Conservation (phyloP, 2,888 invertebrate genomes). For the Timema podura region DNA sequence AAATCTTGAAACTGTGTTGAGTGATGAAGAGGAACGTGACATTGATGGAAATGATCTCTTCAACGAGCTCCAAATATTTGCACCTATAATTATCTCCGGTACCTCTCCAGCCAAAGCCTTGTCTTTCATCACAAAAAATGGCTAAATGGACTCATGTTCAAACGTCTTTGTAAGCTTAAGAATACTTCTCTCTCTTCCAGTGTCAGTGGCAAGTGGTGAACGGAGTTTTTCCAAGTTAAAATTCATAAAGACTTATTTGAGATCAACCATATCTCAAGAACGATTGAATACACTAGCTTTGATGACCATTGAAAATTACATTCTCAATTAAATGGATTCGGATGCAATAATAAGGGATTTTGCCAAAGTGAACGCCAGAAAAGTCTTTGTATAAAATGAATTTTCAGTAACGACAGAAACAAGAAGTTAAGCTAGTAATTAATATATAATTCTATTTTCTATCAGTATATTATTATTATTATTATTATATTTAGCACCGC, state of each 20-base stretch:
- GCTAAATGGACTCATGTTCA: conserved; percentile 6
- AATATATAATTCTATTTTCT: too few species aligned
- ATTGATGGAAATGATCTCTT: conserved; percentile 18
- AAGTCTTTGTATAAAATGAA: background rate
- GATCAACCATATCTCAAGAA: conserved; percentile 3
- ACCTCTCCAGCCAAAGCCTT: conserved; percentile 6
- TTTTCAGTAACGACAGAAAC: too few species aligned
- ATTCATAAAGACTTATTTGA: conserved; percentile 11
- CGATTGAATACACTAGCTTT: background rate
- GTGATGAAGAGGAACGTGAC: conserved; percentile 20
- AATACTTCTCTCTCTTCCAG: conserved; percentile 13
- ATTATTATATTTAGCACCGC: too few species aligned
- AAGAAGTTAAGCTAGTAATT: too few species aligned
- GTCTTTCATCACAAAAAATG: conserved; percentile 21
- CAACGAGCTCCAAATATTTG: conserved; percentile 21
- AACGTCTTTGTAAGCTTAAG: conserved; percentile 16
- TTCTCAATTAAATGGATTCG: background rate
- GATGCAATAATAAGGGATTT: background rate
- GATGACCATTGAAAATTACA: background rate
- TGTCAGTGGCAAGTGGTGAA: conserved; percentile 18
- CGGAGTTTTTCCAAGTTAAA: conserved; percentile 12
- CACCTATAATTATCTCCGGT: conserved; percentile 15
- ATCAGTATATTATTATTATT: too few species aligned
- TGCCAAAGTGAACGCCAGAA: background rate
- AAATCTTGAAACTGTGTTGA: conserved; percentile 14